A percentile compares a stretch with the other conserved stretches of the same genome.
These are phyloP conservation scores for Colostygia pectinataria DNA, from an alignment of 2,888 invertebrate species.

Conservation along the genomic window DNA sequence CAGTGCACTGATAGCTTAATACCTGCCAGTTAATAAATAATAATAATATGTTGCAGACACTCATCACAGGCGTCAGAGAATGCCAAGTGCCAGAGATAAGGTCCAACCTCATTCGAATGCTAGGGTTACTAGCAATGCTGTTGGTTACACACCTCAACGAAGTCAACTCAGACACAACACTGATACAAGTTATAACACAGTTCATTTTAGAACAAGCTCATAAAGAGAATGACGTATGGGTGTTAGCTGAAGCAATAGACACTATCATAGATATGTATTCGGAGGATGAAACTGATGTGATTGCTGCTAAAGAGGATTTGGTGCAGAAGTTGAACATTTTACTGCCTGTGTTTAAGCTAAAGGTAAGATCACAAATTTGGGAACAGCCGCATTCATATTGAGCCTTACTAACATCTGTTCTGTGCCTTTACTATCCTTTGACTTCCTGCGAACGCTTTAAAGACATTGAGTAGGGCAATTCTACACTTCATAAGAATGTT, in stretches of 20 bases:
- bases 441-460: too few species aligned
- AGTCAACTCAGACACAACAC: slow-evolving; percentile 53
- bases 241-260: slow-evolving; percentile 89
- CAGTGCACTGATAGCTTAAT: too few species aligned
- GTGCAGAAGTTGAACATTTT: slow-evolving; percentile 83
- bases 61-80: slow-evolving; percentile 77
- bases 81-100: slow-evolving; percentile 81
- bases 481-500: slow-evolving; percentile 6
- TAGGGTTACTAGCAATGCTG: slow-evolving; percentile 80
- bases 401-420: too few species aligned
- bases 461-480: too few species aligned
- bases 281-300: slow-evolving; percentile 87
- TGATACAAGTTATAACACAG: slow-evolving; percentile 72
- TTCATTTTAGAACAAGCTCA: slow-evolving; percentile 84
- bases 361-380: too few species aligned
- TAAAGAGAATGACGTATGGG: slow-evolving; percentile 87
- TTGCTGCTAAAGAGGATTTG: slow-evolving; percentile 85
- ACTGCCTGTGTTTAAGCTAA: slow-evolving; percentile 84
- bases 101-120: slow-evolving; percentile 83
- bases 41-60: slow-evolving; percentile 60
- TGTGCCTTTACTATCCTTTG: too few species aligned
- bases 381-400: too few species aligned
- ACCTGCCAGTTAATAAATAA: too few species aligned
- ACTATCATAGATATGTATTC: slow-evolving; percentile 90
- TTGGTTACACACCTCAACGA: slow-evolving; percentile 68